Percentiles rank a stretch among this genome's conserved stretches.
phyloP scores from a whole-genome alignment of 2,888 invertebrate species.

The Temnothorax ravouxi region DNA sequence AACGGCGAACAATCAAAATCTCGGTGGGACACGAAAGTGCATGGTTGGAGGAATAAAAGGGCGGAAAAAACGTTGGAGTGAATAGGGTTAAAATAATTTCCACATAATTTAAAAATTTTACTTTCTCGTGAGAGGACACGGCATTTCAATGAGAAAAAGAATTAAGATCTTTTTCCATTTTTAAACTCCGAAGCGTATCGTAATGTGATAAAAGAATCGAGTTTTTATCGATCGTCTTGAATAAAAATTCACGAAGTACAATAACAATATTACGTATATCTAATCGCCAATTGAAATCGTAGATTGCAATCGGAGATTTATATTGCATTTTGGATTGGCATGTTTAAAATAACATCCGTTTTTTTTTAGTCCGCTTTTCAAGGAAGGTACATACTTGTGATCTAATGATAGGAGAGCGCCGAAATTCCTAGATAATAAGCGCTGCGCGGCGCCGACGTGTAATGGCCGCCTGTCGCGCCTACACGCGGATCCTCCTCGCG shows the following conservation, averaged over 20 bases:
- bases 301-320: not conserved
- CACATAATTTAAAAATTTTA: not conserved
- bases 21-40: no score
- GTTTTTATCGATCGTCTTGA: not conserved
- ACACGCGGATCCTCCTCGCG: constrained; percentile 50
- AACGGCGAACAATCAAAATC: no score
- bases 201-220: not conserved
- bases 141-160: not conserved
- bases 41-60: no score
- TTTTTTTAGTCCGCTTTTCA: not conserved
- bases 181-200: not conserved
- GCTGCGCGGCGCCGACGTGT: constrained; percentile 35
- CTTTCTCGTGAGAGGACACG: no score
- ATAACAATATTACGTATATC: constrained; percentile 1
- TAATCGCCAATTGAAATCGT: not conserved
- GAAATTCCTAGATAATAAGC: constrained; percentile 59
- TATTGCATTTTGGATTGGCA: not conserved
- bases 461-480: constrained; percentile 63
- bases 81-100: not conserved
- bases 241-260: not conserved
- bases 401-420: constrained; percentile 15
- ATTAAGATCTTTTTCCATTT: not conserved
- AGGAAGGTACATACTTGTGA: not conserved
- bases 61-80: no score
- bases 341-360: constrained; percentile 13